Conservation (phyloP, 1,140 invertebrate species). For the Vanessa atalanta region DNA sequence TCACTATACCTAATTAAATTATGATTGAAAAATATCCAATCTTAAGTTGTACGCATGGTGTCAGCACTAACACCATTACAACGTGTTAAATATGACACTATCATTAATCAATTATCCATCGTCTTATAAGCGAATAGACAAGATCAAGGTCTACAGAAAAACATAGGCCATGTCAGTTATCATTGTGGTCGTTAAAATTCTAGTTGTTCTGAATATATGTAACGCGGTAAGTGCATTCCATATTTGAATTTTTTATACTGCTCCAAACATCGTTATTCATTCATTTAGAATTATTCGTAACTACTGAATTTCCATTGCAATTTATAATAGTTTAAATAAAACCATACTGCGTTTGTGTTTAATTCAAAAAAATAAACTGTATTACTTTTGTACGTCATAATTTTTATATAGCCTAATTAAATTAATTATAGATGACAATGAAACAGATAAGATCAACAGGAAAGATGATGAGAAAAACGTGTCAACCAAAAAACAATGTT, state of each 20-base stretch:
- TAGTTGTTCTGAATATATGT: constrained; percentile 50
- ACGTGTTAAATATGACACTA: constrained; percentile 43
- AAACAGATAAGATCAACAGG: constrained; percentile 70
- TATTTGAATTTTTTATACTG: not conserved
- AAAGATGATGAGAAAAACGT: constrained; percentile 74
- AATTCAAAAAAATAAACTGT: no score
- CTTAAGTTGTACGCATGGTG: constrained; percentile 11
- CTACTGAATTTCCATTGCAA: no score
- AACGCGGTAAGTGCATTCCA: constrained; percentile 52
- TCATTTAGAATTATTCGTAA: no score
- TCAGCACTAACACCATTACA: constrained; percentile 26
- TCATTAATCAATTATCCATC: constrained; percentile 50
- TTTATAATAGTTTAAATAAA: no score
- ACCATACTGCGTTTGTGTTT: no score
- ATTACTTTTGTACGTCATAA: no score
- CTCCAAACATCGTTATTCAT: no score
- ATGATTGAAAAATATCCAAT: constrained; percentile 2
- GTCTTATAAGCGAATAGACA: constrained; percentile 52
- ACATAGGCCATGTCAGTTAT: constrained; percentile 50
- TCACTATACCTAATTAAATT: not conserved
- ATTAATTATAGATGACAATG: constrained; percentile 67
- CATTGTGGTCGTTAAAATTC: constrained; percentile 47
- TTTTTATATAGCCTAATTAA: not conserved
- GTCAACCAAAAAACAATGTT: constrained; percentile 71
- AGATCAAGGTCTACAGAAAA: constrained; percentile 39